Base-by-base conservation (phyloP, 2,888 invertebrate species). In the Ferdinandea cuprea region DNA sequence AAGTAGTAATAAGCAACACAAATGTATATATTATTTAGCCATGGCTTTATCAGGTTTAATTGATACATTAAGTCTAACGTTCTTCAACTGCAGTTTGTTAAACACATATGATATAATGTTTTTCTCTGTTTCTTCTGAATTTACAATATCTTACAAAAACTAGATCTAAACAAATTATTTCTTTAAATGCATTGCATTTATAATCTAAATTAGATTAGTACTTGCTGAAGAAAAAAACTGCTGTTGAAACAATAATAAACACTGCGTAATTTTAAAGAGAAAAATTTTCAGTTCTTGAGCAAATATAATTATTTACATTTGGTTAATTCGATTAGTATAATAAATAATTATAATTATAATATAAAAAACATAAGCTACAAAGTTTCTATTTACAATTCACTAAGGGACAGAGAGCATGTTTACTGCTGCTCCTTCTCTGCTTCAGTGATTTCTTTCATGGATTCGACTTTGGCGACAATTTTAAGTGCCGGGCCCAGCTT, bases 401-500 rank as follows among this genome's bases (percentile, higher is more conserved):
- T 30, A 15, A 5, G 9, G 59, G 0, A 37, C 2, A 28, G 44
- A 3, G 7, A 25, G 15, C 13, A 1, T 42, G 15, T 30, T 32
- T 85, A 78, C 48, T 81, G 76, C 58, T 77, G 83, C 42, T 85
- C 85, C 19, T 79, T 79, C 4, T 85, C 86, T 6, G 85, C 83
- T 3, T 44, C 85, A 25, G 87, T 86, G 3, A 87, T 87, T 86
- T 90, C 90, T 85, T 90, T 90, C 93, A 97, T 94, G 0, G 95
- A 93, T 89, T 97, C 96, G 77, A 98, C 98, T 90, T 96, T 95
- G 46, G 97, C 97, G 86, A 98, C 98, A 74, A 99, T 97, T 91
- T 99, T 99, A 65, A 99, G 92, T 0, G 98, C 98, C 0, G 98
- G 98, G 0, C 98, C 98, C 17, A 99, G 93, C 89, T 98, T 98